Evolutionary conservation across 2,113 vertebrate species (phyloP).

Genomic region (Chunga burmeisteri): DNA sequence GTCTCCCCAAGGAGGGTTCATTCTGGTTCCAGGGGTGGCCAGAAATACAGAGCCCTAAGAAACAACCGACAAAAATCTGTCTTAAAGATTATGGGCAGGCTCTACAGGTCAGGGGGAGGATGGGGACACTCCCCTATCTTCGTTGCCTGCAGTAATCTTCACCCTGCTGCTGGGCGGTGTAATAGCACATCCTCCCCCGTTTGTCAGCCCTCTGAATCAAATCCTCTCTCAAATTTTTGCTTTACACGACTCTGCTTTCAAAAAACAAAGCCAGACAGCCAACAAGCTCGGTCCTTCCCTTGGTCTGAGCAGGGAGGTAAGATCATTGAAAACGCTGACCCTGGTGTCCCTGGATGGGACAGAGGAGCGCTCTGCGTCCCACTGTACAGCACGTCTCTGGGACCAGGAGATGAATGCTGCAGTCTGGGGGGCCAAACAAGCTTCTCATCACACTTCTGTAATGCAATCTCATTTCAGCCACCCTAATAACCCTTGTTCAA

Average conservation of each 20-base stretch:
- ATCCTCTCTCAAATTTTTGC: background rate
- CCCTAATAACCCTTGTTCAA: background rate
- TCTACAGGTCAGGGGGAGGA: background rate
- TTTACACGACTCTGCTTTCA: background rate
- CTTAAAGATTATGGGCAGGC: background rate
- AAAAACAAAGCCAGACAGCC: background rate
- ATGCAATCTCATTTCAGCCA: background rate
- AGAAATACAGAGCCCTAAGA: background rate
- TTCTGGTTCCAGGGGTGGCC: background rate
- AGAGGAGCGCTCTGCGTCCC: fast-evolving
- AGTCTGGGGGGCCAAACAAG: background rate
- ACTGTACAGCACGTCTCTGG: background rate
- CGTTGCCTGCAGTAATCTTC: fast-evolving
- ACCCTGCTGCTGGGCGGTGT: fast-evolving
- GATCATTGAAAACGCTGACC: background rate
- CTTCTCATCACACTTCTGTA: background rate
- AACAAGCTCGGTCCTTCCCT: background rate
- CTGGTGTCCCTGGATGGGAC: background rate
- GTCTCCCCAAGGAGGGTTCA: background rate
- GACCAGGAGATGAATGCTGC: background rate
- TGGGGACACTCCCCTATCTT: background rate
- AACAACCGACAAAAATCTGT: background rate
- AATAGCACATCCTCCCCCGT: fast-evolving
- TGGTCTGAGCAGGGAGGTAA: background rate
- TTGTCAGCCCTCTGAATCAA: background rate